Base-by-base conservation (phyloP, 1,140 invertebrate species). In the Arion vulgaris region DNA sequence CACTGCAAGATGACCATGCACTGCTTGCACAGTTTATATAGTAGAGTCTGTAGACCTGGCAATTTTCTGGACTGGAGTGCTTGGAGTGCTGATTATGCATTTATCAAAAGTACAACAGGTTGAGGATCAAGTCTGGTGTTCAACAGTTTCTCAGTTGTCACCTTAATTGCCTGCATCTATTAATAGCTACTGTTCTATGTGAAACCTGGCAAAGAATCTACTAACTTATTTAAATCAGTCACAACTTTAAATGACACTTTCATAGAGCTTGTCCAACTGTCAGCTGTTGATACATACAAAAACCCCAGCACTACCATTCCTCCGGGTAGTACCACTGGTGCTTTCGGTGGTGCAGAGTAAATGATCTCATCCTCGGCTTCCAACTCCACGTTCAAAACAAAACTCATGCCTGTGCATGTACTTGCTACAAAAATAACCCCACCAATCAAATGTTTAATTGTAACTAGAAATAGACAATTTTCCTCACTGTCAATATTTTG, bases 381-480 rank as follows among this genome's bases (percentile, higher is more conserved):
- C 36, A 75, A 13, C 13, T 1, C 15, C 32, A 28, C 39, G 19
- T 17, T 51, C 0, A 85, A 17, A 1, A 75, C 32, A 17, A 84
- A 83, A 53, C 36, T 36, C 32, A n/a, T 73, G n/a, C 72, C 77
- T 26, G 26, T 51, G 66, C 88, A 89, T 0, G 69, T n/a, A 77
- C 85, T 89, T 19, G 78, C 81, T 38, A 69, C 81, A 72, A 85
- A 85, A 57, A 87, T 79, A 5, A 84, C 71, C 15, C 83, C 78
- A 26, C 88, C 88, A 39, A 75, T 19, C 15, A 62, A 28, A 77
- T 86, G 84, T 45, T 84, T 82, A 23, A 75, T 62, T 19, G 49
- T 71, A 28, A 88, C 36, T 15, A 86, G 15, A 28, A 62, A 74
- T 39, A 89, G n/a, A 81, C 88, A 89, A 15, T 82, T 53, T 41